Conservation (phyloP, 2,797 vertebrate genomes). For the Clarias laeviceps region DNA sequence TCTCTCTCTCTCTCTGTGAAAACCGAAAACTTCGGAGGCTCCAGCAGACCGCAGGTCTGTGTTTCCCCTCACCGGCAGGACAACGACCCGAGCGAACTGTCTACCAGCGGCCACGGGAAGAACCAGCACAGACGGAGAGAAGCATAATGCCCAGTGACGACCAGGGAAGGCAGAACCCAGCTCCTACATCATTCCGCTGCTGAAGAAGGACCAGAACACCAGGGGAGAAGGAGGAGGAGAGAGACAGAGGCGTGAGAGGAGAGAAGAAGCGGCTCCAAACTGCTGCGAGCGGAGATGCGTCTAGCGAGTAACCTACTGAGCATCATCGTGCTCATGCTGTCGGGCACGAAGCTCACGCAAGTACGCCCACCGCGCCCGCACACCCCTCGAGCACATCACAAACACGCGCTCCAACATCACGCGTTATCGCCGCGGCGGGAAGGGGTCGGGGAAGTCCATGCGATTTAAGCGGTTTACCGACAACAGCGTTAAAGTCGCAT, state of each 20-base stretch:
- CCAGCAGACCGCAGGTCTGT: background rate
- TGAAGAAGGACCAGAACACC: constrained; percentile 67
- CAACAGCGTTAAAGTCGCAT: background rate
- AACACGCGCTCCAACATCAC: background rate
- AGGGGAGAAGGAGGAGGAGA: background rate
- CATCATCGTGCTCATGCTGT: constrained; percentile 91
- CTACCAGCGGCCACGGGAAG: background rate
- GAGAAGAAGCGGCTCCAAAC: constrained; percentile 77
- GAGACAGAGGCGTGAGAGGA: constrained; percentile 16
- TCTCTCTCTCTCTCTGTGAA: background rate
- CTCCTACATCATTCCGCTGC: constrained; percentile 76
- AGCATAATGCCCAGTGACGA: constrained; percentile 80
- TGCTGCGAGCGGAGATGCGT: constrained; percentile 87
- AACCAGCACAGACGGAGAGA: background rate
- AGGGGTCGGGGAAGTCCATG: background rate
- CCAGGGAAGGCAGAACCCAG: constrained; percentile 74
- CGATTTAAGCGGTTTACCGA: background rate
- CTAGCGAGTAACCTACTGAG: constrained; percentile 90
- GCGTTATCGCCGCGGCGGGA: background rate
- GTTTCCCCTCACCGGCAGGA: background rate
- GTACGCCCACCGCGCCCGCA: constrained; percentile 68
- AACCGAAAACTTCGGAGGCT: background rate
- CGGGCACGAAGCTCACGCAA: constrained; percentile 98
- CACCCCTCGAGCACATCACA: background rate
- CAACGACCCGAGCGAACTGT: background rate